A percentile compares a stretch with the other conserved stretches of the same genome.
Conservation (phyloP, 1,140 invertebrate genomes). For the Amphibalanus amphitrite region DNA sequence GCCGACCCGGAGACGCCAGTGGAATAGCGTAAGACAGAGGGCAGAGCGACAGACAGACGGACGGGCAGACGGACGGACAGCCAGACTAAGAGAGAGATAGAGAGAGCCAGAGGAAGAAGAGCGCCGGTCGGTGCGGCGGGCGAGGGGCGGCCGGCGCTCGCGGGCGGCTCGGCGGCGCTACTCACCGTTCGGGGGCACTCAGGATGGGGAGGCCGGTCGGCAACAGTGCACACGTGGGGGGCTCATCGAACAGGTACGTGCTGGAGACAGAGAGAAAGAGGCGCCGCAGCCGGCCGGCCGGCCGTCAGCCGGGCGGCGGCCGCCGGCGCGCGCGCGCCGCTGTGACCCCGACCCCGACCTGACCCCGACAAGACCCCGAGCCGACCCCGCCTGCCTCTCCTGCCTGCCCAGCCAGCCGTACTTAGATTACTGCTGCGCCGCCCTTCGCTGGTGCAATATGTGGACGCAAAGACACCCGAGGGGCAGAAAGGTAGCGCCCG, state of each 20-base stretch:
- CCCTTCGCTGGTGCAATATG: too few relatives aligned
- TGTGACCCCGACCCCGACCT: background rate
- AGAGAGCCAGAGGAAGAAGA: background rate
- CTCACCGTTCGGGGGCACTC: background rate
- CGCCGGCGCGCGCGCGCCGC: too few relatives aligned
- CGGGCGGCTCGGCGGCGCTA: background rate
- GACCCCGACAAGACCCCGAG: background rate
- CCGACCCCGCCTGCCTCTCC: background rate
- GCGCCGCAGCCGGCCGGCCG: too few relatives aligned
- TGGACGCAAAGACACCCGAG: too few relatives aligned
- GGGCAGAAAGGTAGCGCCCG: too few relatives aligned
- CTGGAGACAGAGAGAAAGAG: background rate
- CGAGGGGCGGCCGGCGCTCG: too few relatives aligned
- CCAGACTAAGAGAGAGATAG: background rate
- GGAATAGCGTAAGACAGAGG: background rate
- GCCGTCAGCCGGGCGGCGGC: background rate
- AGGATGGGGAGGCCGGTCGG: background rate
- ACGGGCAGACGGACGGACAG: slow-evolving; percentile 6
- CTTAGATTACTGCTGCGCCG: too few relatives aligned
- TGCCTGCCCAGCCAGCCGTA: too few relatives aligned
- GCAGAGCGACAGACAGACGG: slow-evolving; percentile 1
- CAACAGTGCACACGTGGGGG: background rate
- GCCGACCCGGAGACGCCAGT: too few relatives aligned
- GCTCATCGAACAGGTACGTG: background rate
- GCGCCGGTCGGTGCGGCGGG: too few relatives aligned